Conservation (phyloP, 2,797 vertebrate genomes). For the Gymnothorax javanicus region DNA sequence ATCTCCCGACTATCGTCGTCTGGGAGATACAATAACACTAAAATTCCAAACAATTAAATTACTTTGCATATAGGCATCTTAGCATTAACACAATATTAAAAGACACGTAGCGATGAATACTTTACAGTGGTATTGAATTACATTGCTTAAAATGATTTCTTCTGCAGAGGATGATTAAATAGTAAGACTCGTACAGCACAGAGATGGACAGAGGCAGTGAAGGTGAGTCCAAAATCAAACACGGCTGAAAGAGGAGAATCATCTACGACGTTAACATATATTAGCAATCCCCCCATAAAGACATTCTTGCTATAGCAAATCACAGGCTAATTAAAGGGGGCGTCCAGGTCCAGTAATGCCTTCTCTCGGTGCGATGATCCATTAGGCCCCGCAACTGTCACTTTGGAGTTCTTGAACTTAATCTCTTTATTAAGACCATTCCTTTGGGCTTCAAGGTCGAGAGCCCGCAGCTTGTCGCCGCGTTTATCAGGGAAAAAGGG, state of each 20-base stretch:
- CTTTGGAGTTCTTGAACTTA: constrained; percentile 64
- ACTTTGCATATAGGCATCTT: neutral
- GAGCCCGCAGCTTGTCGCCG: constrained; percentile 60
- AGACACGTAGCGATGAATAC: neutral
- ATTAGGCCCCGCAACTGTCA: constrained; percentile 72
- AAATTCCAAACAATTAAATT: neutral
- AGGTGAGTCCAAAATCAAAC: neutral
- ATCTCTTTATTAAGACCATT: constrained; percentile 72
- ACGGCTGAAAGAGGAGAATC: constrained; percentile 61
- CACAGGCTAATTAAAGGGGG: constrained; percentile 79
- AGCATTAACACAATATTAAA: neutral
- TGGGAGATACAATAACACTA: neutral
- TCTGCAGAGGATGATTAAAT: neutral
- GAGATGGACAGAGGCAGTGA: neutral
- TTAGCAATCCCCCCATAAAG: neutral
- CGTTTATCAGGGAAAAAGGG: constrained; percentile 54
- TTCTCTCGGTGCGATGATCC: constrained; percentile 76
- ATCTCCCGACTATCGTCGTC: too few species aligned
- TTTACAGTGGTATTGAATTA: neutral
- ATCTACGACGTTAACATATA: constrained; percentile 55
- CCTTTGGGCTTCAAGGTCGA: constrained; percentile 75
- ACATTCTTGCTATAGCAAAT: constrained; percentile 71
- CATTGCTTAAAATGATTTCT: neutral
- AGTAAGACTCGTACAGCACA: neutral
- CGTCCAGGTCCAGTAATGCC: constrained; percentile 71